phyloP scores from a whole-genome alignment of 2,888 invertebrate species.

The Drosophila mimica region DNA sequence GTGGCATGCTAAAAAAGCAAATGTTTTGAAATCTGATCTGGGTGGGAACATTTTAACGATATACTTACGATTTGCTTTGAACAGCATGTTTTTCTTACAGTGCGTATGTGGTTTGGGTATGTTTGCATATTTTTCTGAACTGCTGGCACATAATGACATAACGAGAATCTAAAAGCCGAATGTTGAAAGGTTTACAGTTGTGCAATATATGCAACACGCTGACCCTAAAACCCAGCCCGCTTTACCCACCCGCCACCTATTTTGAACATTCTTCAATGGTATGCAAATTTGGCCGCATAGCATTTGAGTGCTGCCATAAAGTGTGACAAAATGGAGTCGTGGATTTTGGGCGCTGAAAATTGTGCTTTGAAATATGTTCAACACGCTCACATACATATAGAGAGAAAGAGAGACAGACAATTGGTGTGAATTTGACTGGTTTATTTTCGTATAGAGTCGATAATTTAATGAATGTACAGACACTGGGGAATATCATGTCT shows the following conservation, averaged over 20 bases:
- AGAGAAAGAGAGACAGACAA: background rate
- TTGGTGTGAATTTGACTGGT: constrained; percentile 33
- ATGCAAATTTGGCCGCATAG: constrained; percentile 58
- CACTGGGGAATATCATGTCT: constrained; percentile 28
- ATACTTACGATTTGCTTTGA: background rate
- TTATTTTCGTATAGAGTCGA: constrained; percentile 72
- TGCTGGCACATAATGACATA: constrained; percentile 46
- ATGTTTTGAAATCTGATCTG: background rate
- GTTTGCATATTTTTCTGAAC: constrained; percentile 37
- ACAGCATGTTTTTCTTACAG: background rate
- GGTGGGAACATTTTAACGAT: background rate
- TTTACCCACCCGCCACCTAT: background rate
- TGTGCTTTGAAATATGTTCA: constrained; percentile 54
- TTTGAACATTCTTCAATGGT: constrained; percentile 25
- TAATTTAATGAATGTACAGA: constrained; percentile 58
- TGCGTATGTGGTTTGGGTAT: constrained; percentile 6
- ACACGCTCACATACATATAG: constrained; percentile 12
- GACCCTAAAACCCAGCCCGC: background rate
- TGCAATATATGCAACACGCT: constrained; percentile 31
- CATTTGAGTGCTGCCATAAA: constrained; percentile 66
- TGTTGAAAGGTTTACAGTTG: constrained; percentile 37
- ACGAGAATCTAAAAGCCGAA: constrained; percentile 45
- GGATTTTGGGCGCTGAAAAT: constrained; percentile 52
- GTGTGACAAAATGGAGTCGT: constrained; percentile 60
- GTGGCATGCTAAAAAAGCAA: background rate